These are phyloP conservation scores for Antechinus stuartii DNA, from an alignment of 2,113 vertebrate species.

Conservation along the genomic window DNA sequence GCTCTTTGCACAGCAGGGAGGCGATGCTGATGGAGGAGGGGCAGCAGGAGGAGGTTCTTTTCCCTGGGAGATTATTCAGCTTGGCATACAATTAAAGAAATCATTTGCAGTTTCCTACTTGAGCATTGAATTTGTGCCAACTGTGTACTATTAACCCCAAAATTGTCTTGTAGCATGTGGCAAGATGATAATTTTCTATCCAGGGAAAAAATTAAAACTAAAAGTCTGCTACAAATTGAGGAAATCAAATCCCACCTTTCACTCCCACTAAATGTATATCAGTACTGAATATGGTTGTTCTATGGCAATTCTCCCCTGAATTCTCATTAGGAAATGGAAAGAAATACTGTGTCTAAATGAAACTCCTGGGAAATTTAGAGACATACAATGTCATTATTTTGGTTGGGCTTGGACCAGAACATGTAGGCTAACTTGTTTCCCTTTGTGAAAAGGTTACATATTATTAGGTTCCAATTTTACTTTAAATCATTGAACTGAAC, in stretches of 20 bases:
- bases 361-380: conserved; percentile 9
- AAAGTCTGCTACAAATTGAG: conserved; percentile 36
- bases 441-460: conserved; percentile 43
- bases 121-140: conserved; percentile 66
- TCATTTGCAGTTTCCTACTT: conserved; percentile 65
- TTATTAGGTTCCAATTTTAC: conserved; percentile 34
- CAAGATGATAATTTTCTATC: not conserved
- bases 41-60: conserved; percentile 68
- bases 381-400: conserved; percentile 30
- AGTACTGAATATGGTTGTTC: conserved; percentile 34
- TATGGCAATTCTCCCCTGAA: conserved; percentile 49
- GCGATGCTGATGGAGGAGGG: conserved; percentile 75
- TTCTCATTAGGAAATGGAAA: conserved; percentile 55
- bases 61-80: conserved; percentile 71
- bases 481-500: conserved; percentile 5
- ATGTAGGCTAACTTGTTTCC: conserved; percentile 50
- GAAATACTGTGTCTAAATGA: conserved; percentile 50
- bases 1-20: conserved; percentile 80
- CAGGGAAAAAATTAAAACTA: conserved; percentile 20
- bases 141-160: conserved; percentile 57
- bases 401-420: conserved; percentile 38
- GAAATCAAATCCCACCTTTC: conserved; percentile 41
- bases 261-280: conserved; percentile 18
- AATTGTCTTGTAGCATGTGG: conserved; percentile 48
- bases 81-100: conserved; percentile 76